Evolutionary conservation across 1,140 invertebrate species (phyloP).

Genomic region (Drosophila oshimai): DNA sequence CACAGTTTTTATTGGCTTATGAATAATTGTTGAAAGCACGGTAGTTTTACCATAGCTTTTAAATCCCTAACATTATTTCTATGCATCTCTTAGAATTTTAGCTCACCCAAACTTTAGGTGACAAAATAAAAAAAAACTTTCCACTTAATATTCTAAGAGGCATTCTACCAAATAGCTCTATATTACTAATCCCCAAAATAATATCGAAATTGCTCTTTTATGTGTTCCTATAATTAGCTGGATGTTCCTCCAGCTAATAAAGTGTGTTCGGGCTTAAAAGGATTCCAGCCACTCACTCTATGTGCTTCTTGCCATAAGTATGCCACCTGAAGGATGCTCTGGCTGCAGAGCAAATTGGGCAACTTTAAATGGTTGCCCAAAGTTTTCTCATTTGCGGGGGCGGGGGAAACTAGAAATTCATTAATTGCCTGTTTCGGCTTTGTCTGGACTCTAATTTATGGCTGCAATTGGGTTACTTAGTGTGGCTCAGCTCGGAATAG

Average conservation of each 20-base stretch:
- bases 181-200: slow-evolving; percentile 23
- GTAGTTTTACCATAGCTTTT: too few species aligned
- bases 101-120: slow-evolving; percentile 3
- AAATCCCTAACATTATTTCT: too few species aligned
- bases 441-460: slow-evolving; percentile 45
- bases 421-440: slow-evolving; percentile 47
- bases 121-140: slow-evolving; percentile 23
- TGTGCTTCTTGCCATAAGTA: not conserved
- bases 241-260: slow-evolving; percentile 20
- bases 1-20: not conserved
- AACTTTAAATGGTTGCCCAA: slow-evolving; percentile 46
- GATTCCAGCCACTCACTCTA: slow-evolving; percentile 15
- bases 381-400: slow-evolving; percentile 37
- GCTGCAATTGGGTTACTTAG: slow-evolving; percentile 48
- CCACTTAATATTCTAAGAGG: slow-evolving; percentile 10
- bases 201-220: slow-evolving; percentile 25
- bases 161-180: not conserved
- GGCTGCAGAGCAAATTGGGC: slow-evolving; percentile 21
- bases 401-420: slow-evolving; percentile 36
- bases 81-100: not conserved
- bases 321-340: slow-evolving; percentile 20
- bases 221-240: slow-evolving; percentile 33
- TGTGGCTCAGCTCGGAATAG: slow-evolving; percentile 14
- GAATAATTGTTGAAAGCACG: too few species aligned
- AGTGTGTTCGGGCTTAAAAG: slow-evolving; percentile 24